Conservation (phyloP, 2,113 vertebrate species). For the Athene noctua region DNA sequence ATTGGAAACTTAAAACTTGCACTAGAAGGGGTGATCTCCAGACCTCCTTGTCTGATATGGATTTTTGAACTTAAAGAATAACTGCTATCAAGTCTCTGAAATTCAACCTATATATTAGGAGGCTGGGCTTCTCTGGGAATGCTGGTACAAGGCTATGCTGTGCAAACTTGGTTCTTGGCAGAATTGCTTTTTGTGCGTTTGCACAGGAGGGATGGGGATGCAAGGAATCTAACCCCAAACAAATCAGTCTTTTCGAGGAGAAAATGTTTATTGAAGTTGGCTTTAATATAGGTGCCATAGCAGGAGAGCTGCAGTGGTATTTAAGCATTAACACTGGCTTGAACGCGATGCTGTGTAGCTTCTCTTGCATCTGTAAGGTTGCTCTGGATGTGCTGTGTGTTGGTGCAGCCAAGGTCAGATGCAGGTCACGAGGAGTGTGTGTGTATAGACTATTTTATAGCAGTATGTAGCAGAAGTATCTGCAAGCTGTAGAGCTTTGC, state of each 20-base stretch:
- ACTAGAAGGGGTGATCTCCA: background rate
- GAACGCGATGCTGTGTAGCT: background rate
- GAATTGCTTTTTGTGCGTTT: background rate
- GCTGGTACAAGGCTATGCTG: background rate
- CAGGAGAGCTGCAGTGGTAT: background rate
- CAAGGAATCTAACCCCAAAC: background rate
- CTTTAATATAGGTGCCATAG: background rate
- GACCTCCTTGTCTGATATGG: background rate
- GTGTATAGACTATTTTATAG: background rate
- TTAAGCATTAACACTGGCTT: background rate
- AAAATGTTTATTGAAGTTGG: background rate
- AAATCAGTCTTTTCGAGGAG: background rate
- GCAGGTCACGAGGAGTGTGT: background rate
- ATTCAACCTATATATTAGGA: background rate
- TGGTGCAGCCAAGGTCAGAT: background rate
- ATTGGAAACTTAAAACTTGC: background rate
- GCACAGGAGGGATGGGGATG: background rate
- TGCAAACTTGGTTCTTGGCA: background rate
- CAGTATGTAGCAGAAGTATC: background rate
- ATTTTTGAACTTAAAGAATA: conserved; percentile 18
- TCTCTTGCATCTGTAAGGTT: background rate
- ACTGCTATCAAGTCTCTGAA: conserved; percentile 14
- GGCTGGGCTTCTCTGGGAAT: background rate
- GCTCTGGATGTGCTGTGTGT: background rate
- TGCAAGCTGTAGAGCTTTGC: background rate